Evolutionary conservation across 2,888 invertebrate genomes (phyloP).

Genomic region (Drosophila mimetica): DNA sequence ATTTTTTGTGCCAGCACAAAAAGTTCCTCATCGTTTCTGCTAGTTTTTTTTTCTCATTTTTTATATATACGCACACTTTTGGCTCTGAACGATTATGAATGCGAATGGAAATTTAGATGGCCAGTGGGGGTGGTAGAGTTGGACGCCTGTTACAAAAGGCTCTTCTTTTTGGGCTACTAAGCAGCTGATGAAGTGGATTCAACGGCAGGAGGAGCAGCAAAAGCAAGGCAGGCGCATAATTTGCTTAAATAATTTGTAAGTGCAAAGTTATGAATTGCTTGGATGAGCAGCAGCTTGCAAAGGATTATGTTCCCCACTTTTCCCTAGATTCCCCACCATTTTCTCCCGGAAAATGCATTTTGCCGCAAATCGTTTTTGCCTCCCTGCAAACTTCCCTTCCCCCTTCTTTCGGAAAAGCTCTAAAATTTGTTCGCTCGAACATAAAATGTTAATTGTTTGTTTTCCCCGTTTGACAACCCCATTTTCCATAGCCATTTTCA

Average conservation of each 20-base stretch:
- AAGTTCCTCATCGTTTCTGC: slow-evolving; percentile 19
- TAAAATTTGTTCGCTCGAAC: slow-evolving; percentile 33
- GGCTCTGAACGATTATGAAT: slow-evolving; percentile 72
- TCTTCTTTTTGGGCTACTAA: slow-evolving; percentile 38
- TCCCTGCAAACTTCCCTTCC: neutral
- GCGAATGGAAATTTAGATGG: slow-evolving; percentile 60
- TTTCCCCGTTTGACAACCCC: slow-evolving; percentile 30
- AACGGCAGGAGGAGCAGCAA: slow-evolving; percentile 18
- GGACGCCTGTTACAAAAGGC: slow-evolving; percentile 27
- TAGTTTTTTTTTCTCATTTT: slow-evolving; percentile 61
- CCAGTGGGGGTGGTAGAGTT: slow-evolving; percentile 19
- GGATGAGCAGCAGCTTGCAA: slow-evolving; percentile 40
- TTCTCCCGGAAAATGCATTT: slow-evolving; percentile 35
- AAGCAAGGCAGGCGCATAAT: slow-evolving; percentile 65
- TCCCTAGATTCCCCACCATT: neutral
- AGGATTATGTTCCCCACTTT: slow-evolving; percentile 16
- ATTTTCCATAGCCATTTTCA: neutral
- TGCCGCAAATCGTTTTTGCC: slow-evolving; percentile 34
- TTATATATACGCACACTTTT: slow-evolving; percentile 50
- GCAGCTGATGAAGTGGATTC: slow-evolving; percentile 50
- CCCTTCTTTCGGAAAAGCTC: slow-evolving; percentile 3
- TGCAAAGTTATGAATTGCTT: slow-evolving; percentile 52
- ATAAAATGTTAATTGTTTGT: slow-evolving; percentile 51
- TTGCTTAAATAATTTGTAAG: slow-evolving; percentile 74
- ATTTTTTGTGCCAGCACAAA: slow-evolving; percentile 41